Evolutionary conservation across 2,113 vertebrate genomes (phyloP).

Genomic region (Regulus satrapa): DNA sequence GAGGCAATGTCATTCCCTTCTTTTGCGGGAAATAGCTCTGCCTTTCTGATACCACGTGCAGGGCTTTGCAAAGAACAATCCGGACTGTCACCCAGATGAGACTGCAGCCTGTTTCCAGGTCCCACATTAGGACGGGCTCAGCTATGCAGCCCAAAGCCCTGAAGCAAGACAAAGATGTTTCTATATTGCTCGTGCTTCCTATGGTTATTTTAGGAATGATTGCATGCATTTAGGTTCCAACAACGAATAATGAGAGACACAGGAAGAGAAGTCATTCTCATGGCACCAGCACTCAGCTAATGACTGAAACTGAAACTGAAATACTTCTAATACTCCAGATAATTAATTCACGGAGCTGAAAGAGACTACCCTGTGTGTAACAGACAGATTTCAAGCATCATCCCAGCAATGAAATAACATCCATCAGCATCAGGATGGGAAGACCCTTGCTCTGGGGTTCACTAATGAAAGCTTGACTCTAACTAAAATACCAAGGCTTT

Average conservation of each 20-base stretch:
- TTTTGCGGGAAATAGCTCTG: constrained; percentile 24
- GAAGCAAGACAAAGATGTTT: not conserved
- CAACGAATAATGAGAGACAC: not conserved
- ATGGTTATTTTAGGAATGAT: constrained; percentile 35
- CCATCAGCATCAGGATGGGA: not conserved
- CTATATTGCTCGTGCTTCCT: not conserved
- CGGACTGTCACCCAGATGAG: constrained; percentile 15
- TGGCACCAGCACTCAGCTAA: not conserved
- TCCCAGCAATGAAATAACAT: not conserved
- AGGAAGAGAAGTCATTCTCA: not conserved
- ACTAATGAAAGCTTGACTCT: not conserved
- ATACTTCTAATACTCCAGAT: not conserved
- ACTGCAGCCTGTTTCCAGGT: constrained; percentile 31
- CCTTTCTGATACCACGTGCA: not conserved
- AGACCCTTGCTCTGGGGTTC: not conserved
- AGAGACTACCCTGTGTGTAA: not conserved
- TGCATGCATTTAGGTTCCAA: constrained; percentile 1
- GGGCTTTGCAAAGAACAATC: constrained; percentile 14
- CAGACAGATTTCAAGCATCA: not conserved
- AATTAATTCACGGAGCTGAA: not conserved
- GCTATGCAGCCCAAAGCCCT: not conserved
- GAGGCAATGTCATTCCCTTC: constrained; percentile 16
- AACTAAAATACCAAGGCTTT: not conserved
- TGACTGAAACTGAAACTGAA: not conserved
- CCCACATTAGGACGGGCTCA: not conserved